These are phyloP conservation scores for Aegotheles bennettii DNA, from an alignment of 2,113 vertebrate species.

Conservation along the genomic window DNA sequence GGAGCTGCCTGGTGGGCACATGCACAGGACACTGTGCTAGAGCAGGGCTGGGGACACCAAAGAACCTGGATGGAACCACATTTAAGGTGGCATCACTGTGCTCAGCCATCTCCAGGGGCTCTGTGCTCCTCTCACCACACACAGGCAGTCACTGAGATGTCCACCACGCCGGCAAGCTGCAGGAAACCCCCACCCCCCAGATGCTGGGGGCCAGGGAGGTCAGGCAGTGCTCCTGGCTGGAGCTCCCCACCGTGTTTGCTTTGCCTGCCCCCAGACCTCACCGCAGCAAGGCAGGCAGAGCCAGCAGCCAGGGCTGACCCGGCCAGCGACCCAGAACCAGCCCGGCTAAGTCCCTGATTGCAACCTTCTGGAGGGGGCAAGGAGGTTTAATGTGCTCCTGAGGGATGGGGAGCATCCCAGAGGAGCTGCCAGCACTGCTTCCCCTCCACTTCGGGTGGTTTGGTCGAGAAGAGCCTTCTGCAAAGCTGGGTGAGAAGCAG, in stretches of 20 bases:
- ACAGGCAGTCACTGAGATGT: not conserved
- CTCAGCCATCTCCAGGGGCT: not conserved
- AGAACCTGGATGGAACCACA: not conserved
- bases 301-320: constrained; percentile 63
- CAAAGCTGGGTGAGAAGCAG: not conserved
- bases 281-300: constrained; percentile 61
- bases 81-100: not conserved
- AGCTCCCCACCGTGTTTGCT: constrained; percentile 62
- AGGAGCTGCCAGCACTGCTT: not conserved
- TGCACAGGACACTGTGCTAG: not conserved
- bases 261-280: constrained; percentile 67
- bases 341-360: constrained; percentile 66
- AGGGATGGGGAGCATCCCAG: not conserved
- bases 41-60: not conserved
- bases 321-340: constrained; percentile 67
- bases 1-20: not conserved
- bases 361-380: constrained; percentile 73
- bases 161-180: not conserved
- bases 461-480: not conserved
- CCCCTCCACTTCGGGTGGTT: not conserved
- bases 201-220: constrained; percentile 60
- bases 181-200: not conserved
- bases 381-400: constrained; percentile 10
- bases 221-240: constrained; percentile 63
- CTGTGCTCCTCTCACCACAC: not conserved